These are phyloP conservation scores for Ceratina australensis DNA, from an alignment of 1,140 invertebrate genomes.

Conservation along the genomic window DNA sequence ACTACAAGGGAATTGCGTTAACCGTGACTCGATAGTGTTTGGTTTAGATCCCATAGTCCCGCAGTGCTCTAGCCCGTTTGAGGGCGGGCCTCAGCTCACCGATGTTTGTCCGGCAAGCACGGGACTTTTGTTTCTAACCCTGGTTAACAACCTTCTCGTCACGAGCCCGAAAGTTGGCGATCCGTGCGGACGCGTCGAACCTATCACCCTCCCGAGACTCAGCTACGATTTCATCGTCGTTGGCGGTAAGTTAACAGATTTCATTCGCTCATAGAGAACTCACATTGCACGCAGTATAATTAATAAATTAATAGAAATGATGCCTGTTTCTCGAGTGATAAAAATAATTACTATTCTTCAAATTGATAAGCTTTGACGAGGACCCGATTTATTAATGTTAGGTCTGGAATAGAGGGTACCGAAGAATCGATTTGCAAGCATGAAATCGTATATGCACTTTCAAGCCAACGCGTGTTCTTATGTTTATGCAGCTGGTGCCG, in stretches of 20 bases:
- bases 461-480: not conserved
- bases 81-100: slow-evolving; percentile 52
- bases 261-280: too few relatives aligned
- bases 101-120: slow-evolving; percentile 51
- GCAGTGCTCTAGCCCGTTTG: slow-evolving; percentile 38
- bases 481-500: slow-evolving; percentile 68
- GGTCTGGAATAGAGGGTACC: too few relatives aligned
- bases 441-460: slow-evolving; percentile 58
- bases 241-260: slow-evolving; percentile 82
- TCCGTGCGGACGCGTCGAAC: slow-evolving; percentile 69
- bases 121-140: slow-evolving; percentile 49
- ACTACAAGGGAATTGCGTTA: too few relatives aligned
- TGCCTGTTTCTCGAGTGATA: too few relatives aligned
- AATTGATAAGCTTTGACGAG: too few relatives aligned
- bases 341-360: too few relatives aligned
- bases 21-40: too few relatives aligned
- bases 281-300: too few relatives aligned
- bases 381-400: too few relatives aligned
- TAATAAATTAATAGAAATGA: too few relatives aligned
- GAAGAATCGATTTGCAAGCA: too few relatives aligned
- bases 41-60: too few relatives aligned
- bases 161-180: slow-evolving; percentile 77
- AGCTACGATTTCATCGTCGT: slow-evolving; percentile 90
- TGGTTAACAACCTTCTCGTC: slow-evolving; percentile 74
- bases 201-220: slow-evolving; percentile 48